A percentile compares a stretch with the other conserved stretches of the same genome.
phyloP scores from a whole-genome alignment of 2,797 vertebrate species.

The Myotis findleyi region DNA sequence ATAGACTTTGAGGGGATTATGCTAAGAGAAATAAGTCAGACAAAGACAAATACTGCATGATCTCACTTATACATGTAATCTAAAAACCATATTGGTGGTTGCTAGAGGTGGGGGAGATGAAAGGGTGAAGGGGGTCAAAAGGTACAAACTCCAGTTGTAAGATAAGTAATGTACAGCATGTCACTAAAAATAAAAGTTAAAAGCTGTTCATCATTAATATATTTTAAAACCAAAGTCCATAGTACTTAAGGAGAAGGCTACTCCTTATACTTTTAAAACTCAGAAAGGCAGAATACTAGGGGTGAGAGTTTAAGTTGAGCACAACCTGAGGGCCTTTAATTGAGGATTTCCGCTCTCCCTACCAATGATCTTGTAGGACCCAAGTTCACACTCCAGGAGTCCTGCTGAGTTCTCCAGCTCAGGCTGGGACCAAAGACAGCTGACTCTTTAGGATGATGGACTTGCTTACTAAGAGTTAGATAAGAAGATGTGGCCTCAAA shows the following conservation, averaged over 20 bases:
- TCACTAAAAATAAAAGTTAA: neutral
- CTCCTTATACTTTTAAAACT: neutral
- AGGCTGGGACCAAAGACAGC: neutral
- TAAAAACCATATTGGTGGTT: neutral
- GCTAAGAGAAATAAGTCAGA: neutral
- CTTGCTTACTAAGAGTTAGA: neutral
- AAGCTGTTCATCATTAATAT: neutral
- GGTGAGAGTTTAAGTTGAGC: neutral
- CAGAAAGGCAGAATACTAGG: neutral
- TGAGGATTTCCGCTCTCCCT: neutral
- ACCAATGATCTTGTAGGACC: neutral
- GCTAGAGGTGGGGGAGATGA: neutral
- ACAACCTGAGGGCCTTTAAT: neutral
- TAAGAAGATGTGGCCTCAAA: neutral
- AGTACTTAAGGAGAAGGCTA: neutral
- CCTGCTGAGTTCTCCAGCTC: neutral
- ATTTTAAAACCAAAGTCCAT: neutral
- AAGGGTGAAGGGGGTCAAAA: neutral
- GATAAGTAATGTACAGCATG: neutral
- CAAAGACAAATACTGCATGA: neutral
- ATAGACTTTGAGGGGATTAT: neutral
- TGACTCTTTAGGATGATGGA: neutral
- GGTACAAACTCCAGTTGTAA: neutral
- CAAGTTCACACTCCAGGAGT: rapidly evolving
- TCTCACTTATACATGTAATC: neutral